Evolutionary conservation across 2,113 vertebrate species (phyloP).

Genomic region (Hippocampus barbouri): DNA sequence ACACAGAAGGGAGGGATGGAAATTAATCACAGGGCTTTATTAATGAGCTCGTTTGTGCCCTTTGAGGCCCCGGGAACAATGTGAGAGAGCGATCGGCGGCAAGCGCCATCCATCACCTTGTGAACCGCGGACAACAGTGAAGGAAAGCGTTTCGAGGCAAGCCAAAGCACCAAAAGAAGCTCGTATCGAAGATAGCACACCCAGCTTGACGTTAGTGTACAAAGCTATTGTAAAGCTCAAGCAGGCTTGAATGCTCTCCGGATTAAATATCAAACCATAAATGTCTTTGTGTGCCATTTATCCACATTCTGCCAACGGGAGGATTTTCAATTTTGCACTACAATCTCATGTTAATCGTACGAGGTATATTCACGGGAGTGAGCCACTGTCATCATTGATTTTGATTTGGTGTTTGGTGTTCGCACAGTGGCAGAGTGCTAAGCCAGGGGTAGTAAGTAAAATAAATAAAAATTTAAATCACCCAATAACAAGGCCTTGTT

Average conservation of each 20-base stretch:
- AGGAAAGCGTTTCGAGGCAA: conserved; percentile 37
- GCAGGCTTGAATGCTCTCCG: neutral
- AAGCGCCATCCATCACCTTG: conserved; percentile 52
- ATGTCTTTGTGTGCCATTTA: neutral
- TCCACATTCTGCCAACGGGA: neutral
- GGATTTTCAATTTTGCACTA: neutral
- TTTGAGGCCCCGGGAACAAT: conserved; percentile 55
- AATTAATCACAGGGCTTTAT: conserved; percentile 65
- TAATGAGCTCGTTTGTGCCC: conserved; percentile 57
- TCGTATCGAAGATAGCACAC: neutral
- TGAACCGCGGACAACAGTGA: conserved; percentile 22
- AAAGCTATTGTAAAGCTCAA: neutral
- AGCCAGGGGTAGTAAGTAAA: too few relatives aligned
- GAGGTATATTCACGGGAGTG: neutral
- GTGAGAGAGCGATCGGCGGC: conserved; percentile 45
- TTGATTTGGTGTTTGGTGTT: neutral
- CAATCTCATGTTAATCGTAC: neutral
- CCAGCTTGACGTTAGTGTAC: neutral
- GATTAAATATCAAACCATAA: neutral
- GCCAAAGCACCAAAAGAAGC: conserved; percentile 10
- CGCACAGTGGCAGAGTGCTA: too few relatives aligned
- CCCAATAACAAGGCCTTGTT: too few relatives aligned
- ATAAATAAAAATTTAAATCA: too few relatives aligned
- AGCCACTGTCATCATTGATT: neutral
- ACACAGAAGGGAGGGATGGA: conserved; percentile 45